phyloP scores from a whole-genome alignment of 2,797 vertebrate species.

The Sebastolobus altivelis region DNA sequence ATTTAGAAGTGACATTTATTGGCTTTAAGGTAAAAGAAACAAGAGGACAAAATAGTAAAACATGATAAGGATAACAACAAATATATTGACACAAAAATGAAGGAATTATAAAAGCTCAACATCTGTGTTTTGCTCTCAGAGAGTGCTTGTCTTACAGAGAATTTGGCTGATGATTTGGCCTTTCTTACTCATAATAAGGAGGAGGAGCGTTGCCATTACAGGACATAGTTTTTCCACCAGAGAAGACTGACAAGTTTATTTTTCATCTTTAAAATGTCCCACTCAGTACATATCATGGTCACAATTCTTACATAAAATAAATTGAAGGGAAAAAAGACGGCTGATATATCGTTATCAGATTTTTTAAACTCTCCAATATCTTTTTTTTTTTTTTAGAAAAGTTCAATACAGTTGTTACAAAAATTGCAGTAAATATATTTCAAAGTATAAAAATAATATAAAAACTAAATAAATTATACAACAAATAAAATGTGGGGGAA shows the following conservation, averaged over 20 bases:
- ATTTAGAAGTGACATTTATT: slow-evolving; percentile 5
- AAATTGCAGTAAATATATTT: too few relatives aligned
- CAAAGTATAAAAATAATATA: too few relatives aligned
- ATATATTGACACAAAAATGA: neutral
- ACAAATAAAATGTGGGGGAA: too few relatives aligned
- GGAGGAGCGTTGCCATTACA: neutral
- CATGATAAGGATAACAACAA: neutral
- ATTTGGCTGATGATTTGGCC: neutral
- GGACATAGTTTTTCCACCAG: neutral
- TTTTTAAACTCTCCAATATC: neutral
- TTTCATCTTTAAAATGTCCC: neutral
- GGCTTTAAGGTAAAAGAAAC: neutral
- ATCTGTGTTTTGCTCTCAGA: neutral
- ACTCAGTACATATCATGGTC: too few relatives aligned
- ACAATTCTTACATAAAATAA: neutral
- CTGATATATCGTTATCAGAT: neutral
- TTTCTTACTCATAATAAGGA: neutral
- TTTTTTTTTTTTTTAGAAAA: too few relatives aligned
- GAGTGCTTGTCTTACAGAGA: neutral
- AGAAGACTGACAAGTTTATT: neutral
- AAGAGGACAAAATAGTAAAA: neutral
- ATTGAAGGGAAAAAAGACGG: neutral
- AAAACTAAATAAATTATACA: too few relatives aligned
- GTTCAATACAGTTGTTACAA: neutral
- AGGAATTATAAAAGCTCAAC: neutral